Evolutionary conservation across 2,797 vertebrate species (phyloP), one percentile per base, ranked within the genome.

Genomic region (Stomatorhinus walkeri): DNA sequence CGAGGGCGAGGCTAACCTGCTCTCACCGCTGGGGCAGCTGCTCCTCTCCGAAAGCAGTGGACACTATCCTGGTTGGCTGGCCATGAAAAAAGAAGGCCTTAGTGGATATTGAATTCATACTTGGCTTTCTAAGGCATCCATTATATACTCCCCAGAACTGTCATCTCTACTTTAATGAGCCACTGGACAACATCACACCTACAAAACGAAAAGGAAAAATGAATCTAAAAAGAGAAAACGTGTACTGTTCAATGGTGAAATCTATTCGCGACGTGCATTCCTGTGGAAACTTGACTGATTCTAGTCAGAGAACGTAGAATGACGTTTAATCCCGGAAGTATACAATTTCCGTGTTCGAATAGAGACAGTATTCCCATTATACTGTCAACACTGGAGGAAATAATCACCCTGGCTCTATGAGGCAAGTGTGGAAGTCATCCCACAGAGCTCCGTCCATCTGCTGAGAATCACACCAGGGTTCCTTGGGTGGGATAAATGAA

Each of bases 131-230:
- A 61, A 89, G 56, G 36, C 85, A 89, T 87, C 89, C 88, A 89
- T 89, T 89, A 85, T 68, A 54, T 59, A 61, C 51, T 87, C 89
- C 59, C 56, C 85, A 81, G 89, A 40, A 87, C 85, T 81, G 64
- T 89, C 85, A 87, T 87, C 89, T 59, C 22, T 22, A 83, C 85
- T 46, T 87, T 79, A 89, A 89, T 89, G 89, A 87, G 85, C 51
- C 51, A 87, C 49, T 87, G 89, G 89, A 81, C 64, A 87, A 89
- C 61, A 85, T 56, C 68, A 81, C 46, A 14, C 49, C 52, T 19
- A 84, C 43, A 19, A 51, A 61, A 64, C 14, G 86, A 79, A 49
- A 85, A 54, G 16, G 52, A 9, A 59, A 89, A 89, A 89, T 48
- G 19, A n/a, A 52, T 48, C 54, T 48, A 61, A 46, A 84, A 61